Evolutionary conservation across 2,888 invertebrate species (phyloP).

Genomic region (Silvanus unidentatus): DNA sequence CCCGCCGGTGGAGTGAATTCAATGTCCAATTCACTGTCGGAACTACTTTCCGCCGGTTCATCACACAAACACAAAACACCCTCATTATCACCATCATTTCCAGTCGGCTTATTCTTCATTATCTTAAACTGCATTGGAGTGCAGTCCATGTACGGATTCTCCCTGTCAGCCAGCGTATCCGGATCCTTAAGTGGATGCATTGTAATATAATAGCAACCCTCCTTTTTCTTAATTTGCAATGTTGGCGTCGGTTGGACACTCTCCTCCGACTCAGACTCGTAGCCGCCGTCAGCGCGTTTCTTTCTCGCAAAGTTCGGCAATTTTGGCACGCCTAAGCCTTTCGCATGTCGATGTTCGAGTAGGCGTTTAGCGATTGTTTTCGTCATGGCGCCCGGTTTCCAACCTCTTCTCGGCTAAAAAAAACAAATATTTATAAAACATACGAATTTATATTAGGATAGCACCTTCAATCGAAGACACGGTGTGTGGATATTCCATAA

Average conservation of each 20-base stretch:
- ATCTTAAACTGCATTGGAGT: slow-evolving; percentile 65
- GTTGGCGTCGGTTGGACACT: slow-evolving; percentile 56
- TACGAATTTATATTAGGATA: neutral
- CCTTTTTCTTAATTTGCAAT: slow-evolving; percentile 59
- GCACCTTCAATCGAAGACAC: slow-evolving; percentile 32
- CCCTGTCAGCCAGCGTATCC: slow-evolving; percentile 51
- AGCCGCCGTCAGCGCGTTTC: slow-evolving; percentile 36
- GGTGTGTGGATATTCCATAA: slow-evolving; percentile 51
- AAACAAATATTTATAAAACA: neutral
- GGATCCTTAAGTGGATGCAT: slow-evolving; percentile 63
- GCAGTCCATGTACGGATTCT: slow-evolving; percentile 63
- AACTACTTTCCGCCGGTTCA: slow-evolving; percentile 25
- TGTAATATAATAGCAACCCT: slow-evolving; percentile 60
- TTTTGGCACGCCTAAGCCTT: slow-evolving; percentile 30
- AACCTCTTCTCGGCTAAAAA: slow-evolving; percentile 48
- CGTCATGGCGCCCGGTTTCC: slow-evolving; percentile 54
- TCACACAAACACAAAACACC: slow-evolving; percentile 25
- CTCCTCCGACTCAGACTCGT: slow-evolving; percentile 37
- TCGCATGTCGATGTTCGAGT: slow-evolving; percentile 32
- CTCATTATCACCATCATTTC: slow-evolving; percentile 49
- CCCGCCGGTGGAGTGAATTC: slow-evolving; percentile 69
- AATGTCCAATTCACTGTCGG: slow-evolving; percentile 63
- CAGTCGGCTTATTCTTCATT: slow-evolving; percentile 53
- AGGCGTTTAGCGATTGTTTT: slow-evolving; percentile 45
- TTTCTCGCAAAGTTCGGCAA: slow-evolving; percentile 35